Evolutionary conservation across 2,113 vertebrate genomes (phyloP), one percentile per base, ranked within the genome.

Genomic region (Eleginops maclovinus): DNA sequence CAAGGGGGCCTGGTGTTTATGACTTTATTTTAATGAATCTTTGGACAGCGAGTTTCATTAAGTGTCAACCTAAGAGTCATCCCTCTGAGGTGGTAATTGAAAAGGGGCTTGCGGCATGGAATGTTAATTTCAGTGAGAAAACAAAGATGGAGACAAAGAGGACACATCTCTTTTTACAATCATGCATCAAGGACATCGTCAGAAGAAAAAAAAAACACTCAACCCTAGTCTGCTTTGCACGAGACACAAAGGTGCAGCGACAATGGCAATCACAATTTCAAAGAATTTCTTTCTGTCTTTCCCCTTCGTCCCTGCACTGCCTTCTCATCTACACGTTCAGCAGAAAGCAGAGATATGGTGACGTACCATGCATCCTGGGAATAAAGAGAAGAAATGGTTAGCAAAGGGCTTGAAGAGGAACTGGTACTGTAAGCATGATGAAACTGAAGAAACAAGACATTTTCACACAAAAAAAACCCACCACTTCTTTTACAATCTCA

Each of bases 381-480:
- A 67, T 22, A 67, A 61, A 58, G 9, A 74, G 43, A 62, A 58
- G 58, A 81, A 73, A 76, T 54, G 77, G 26, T 75, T 69, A 43
- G 51, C 31, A 22, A 17, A 9, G 22, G 58, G 63, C 44, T 22
- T 19, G 24, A 50, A 63, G 43, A 61, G 53, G 50, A 83, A 49
- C 68, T 2, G 63, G 60, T 80, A 77, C 68, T 84, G 86, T 79
- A 88, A 91, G 74, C 53, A 84, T 88, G 89, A 92, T 92, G 88
- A 88, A 92, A 92, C 85, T 47, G 15, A 46, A 41, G 82, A 87
- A 88, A 89, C 59, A 22, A 41, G 83, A 74, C 44, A 55, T 53
- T 26, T 50, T 56, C 21, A 56, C 2, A 54, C 1, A 2, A 3
- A 22, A 43, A 50, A 11, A 24, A 50, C 16, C 1, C 60, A 41